Evolutionary conservation across 2,113 vertebrate species (phyloP), one percentile per base, ranked within the genome.

Genomic region (Pontoporia blainvillei): DNA sequence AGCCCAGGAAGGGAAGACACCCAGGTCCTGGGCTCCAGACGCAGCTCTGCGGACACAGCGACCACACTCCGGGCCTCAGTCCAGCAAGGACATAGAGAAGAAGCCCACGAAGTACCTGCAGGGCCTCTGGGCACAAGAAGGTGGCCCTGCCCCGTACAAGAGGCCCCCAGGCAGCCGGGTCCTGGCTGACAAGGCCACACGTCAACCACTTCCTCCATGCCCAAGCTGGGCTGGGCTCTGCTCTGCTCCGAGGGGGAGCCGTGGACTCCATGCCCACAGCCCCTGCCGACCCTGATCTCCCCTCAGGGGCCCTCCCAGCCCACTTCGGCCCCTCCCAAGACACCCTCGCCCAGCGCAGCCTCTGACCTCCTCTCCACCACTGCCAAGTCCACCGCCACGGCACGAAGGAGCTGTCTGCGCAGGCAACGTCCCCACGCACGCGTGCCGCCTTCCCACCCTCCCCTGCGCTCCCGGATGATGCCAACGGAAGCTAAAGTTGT

Each of bases 111-210:
- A 86, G 73, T 8, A 17, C 14, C 57, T 27, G 52, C 15, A 49
- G 61, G 23, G 54, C 41, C 79, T 62, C 79, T 18, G 34, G 52
- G 41, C 25, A 34, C 8, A 12, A 36, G 46, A 79, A 34, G 79
- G 67, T 3, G 12, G 13, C 21, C 34, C 41, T 17, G n/a, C 31
- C 23, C 66, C 1, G 17, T 23, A 13, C 12, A 0, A 75, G 29
- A 79, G 64, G 61, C 44, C 34, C 49, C 86, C 23, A 2, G 5
- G 6, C 34, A 41, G 66, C n/a, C 0, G 1, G 31, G 46, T 29
- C 6, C 8, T 8, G 2, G 18, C 4, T 64, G 71, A 66, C 18
- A 39, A 6, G 31, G 18, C 12, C 0, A 3, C 31, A 2, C 4
- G 0, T 8, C 67, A 12, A 11, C 46, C 31, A 21, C 29, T 15